These are phyloP conservation scores for Epirrita christyi DNA, from an alignment of 2,888 invertebrate genomes.

Conservation along the genomic window DNA sequence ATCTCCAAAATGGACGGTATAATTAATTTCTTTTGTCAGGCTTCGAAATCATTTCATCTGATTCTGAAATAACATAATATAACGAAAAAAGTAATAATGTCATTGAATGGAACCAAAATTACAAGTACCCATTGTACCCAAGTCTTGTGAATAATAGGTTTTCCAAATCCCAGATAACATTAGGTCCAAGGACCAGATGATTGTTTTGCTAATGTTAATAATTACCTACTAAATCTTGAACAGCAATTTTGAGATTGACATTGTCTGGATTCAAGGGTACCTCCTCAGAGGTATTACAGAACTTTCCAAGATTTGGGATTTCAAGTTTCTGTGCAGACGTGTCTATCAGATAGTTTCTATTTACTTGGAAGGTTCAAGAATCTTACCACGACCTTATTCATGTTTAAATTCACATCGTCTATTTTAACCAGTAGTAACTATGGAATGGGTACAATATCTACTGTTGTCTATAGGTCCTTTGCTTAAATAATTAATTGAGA, in stretches of 20 bases:
- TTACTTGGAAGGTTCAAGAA: slow-evolving; percentile 1
- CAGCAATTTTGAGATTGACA: slow-evolving; percentile 2
- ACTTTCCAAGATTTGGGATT: slow-evolving; percentile 9
- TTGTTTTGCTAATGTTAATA: no score
- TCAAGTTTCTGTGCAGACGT: slow-evolving; percentile 3
- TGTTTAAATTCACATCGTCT: neutral
- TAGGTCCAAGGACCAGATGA: no score
- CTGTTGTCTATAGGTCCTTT: neutral
- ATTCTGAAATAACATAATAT: neutral
- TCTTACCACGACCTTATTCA: neutral
- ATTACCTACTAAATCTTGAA: slow-evolving; percentile 1
- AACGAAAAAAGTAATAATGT: slow-evolving; percentile 9
- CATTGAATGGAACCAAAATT: slow-evolving; percentile 1
- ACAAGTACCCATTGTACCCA: neutral
- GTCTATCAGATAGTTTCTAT: slow-evolving; percentile 3
- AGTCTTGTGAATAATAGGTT: neutral
- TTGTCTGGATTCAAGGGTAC: slow-evolving; percentile 10
- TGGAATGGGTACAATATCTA: neutral
- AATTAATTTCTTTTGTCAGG: neutral
- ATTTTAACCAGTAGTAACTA: neutral
- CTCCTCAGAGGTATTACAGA: neutral
- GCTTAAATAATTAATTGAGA: slow-evolving; percentile 26
- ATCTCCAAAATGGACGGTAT: slow-evolving; percentile 1
- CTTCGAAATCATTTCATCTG: slow-evolving; percentile 1
- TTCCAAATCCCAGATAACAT: neutral